These are phyloP conservation scores for Platypus cylindrus DNA, from an alignment of 2,888 invertebrate genomes.

Conservation along the genomic window DNA sequence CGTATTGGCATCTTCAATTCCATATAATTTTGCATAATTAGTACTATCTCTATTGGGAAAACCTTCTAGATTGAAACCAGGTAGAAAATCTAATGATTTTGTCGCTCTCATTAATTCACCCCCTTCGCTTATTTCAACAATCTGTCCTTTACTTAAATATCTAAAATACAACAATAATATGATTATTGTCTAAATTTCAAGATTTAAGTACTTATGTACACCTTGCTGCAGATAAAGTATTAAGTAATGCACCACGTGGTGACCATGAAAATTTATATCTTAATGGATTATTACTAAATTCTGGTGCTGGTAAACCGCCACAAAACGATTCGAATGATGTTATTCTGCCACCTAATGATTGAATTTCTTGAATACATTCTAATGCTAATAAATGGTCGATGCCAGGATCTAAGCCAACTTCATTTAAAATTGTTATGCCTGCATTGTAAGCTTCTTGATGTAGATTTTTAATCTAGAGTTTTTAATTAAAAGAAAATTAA, in stretches of 20 bases:
- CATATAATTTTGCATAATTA: conserved; percentile 70
- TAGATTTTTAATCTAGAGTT: conserved; percentile 42
- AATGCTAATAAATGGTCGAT: conserved; percentile 77
- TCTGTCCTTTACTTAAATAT: conserved; percentile 32
- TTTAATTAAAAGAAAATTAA: conserved; percentile 1
- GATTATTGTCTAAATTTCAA: conserved; percentile 27
- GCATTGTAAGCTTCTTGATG: conserved; percentile 72
- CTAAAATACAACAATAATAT: conserved; percentile 52
- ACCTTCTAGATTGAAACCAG: conserved; percentile 93
- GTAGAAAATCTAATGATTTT: conserved; percentile 74
- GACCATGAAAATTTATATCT: conserved; percentile 96
- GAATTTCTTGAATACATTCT: conserved; percentile 91
- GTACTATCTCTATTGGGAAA: conserved; percentile 95
- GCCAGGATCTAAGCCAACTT: conserved; percentile 95
- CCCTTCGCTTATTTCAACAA: conserved; percentile 78
- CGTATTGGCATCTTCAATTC: conserved; percentile 75
- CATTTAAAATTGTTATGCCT: conserved; percentile 88
- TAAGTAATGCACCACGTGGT: conserved; percentile 83
- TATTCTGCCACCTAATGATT: conserved; percentile 78
- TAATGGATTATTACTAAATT: conserved; percentile 81
- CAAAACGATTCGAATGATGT: conserved; percentile 95
- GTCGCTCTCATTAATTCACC: conserved; percentile 80
- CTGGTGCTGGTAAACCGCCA: conserved; percentile 94
- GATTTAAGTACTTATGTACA: conserved; percentile 28
- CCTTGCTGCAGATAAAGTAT: conserved; percentile 80